Conservation (phyloP, 92 coral and sea anemone species). For the Paramuricea clavata region DNA sequence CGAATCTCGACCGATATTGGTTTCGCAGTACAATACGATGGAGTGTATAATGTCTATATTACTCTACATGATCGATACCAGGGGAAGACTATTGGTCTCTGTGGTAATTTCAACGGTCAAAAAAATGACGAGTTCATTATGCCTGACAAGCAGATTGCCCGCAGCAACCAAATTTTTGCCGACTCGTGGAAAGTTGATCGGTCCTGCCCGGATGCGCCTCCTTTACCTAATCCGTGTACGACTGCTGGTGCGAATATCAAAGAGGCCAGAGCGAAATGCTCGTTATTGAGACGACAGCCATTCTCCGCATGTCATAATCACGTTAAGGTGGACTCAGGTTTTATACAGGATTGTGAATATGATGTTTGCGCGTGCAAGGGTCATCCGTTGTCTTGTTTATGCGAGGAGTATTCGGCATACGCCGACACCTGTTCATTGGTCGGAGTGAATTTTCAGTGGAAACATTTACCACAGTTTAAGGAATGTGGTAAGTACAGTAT, state of each 20-base stretch:
- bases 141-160: neutral
- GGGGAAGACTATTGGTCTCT: slow-evolving; percentile 33
- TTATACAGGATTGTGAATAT: slow-evolving; percentile 49
- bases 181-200: slow-evolving; percentile 41
- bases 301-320: slow-evolving; percentile 31
- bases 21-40: slow-evolving; percentile 21
- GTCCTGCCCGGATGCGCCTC: slow-evolving; percentile 30
- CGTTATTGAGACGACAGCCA: slow-evolving; percentile 8
- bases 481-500: slow-evolving; percentile 43
- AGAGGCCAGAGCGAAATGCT: slow-evolving; percentile 34
- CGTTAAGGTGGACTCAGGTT: slow-evolving; percentile 36
- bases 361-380: slow-evolving; percentile 48
- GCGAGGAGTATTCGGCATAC: slow-evolving; percentile 39
- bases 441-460: slow-evolving; percentile 36
- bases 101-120: slow-evolving; percentile 38
- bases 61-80: neutral
- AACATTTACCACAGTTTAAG: slow-evolving; percentile 29
- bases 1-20: slow-evolving; percentile 14
- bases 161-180: slow-evolving; percentile 2
- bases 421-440: slow-evolving; percentile 27
- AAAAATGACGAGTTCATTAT: slow-evolving; percentile 32
- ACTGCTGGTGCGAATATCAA: slow-evolving; percentile 15
- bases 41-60: slow-evolving; percentile 30
- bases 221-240: slow-evolving; percentile 25
- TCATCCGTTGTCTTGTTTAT: slow-evolving; percentile 39